A percentile compares a stretch with the other conserved stretches of the same genome.
These are phyloP conservation scores for Drosophila yakuba DNA, from an alignment of 1,140 invertebrate genomes.

Conservation along the genomic window DNA sequence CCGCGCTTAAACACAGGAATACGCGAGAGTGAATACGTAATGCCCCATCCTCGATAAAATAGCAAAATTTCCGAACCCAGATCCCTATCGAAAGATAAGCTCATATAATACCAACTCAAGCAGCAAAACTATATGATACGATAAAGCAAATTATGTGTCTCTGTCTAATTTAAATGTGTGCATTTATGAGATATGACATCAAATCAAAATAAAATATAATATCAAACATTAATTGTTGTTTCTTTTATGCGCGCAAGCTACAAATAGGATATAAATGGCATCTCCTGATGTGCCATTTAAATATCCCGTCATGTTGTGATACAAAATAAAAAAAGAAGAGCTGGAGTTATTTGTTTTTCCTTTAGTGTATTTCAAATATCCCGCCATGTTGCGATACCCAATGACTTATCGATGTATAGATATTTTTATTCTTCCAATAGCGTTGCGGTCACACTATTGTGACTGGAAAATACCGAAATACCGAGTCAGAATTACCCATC, in stretches of 20 bases:
- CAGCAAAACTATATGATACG: conserved; percentile 59
- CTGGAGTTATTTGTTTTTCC: no score
- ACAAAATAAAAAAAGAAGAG: no score
- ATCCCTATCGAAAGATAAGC: conserved; percentile 24
- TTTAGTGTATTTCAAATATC: neutral
- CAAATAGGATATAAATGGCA: no score
- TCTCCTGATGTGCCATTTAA: no score
- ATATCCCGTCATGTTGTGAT: no score
- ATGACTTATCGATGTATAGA: neutral
- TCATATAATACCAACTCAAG: conserved; percentile 37
- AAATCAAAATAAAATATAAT: conserved; percentile 77
- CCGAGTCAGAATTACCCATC: no score
- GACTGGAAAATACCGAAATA: neutral
- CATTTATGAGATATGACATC: conserved; percentile 75
- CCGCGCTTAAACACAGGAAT: conserved; percentile 65
- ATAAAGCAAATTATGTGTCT: conserved; percentile 67
- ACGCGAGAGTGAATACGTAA: conserved; percentile 65
- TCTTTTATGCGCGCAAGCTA: neutral
- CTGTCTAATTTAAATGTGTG: conserved; percentile 83
- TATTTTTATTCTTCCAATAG: no score
- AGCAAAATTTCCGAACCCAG: conserved; percentile 60
- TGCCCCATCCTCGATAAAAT: conserved; percentile 47
- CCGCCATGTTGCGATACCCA: neutral
- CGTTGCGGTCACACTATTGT: conserved; percentile 20
- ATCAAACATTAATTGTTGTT: conserved; percentile 10